Percentiles rank a stretch among this genome's conserved stretches.
phyloP scores from a whole-genome alignment of 2,888 invertebrate genomes.

The Rhingia rostrata region DNA sequence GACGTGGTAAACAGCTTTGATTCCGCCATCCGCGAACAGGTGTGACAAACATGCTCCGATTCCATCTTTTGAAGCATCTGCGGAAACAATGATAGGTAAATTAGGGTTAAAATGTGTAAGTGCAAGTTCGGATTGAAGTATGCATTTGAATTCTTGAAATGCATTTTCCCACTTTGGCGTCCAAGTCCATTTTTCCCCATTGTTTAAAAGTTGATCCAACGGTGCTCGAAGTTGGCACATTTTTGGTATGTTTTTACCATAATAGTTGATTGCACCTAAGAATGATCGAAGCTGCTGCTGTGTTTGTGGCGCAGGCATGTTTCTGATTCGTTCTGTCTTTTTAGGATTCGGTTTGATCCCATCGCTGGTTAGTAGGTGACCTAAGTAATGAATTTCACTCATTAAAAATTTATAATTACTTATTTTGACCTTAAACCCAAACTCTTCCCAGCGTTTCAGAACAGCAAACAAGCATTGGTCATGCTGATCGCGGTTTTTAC shows the following conservation, averaged over 20 bases:
- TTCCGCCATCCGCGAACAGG: slow-evolving; percentile 29
- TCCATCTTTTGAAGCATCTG: too few relatives aligned
- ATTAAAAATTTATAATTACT: slow-evolving; percentile 19
- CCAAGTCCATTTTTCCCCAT: background rate
- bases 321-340: slow-evolving; percentile 11
- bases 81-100: too few relatives aligned
- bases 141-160: too few relatives aligned
- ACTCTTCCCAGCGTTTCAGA: slow-evolving; percentile 6
- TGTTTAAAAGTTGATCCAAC: background rate
- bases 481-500: too few relatives aligned
- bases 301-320: slow-evolving; percentile 15
- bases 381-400: slow-evolving; percentile 12
- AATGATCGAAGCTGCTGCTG: slow-evolving; percentile 30
- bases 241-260: slow-evolving; percentile 30
- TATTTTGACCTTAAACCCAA: slow-evolving; percentile 15
- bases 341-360: slow-evolving; percentile 11
- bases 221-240: slow-evolving; percentile 37
- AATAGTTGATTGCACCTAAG: slow-evolving; percentile 40
- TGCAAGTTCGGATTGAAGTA: too few relatives aligned
- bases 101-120: too few relatives aligned
- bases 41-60: background rate
- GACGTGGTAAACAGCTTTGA: slow-evolving; percentile 19
- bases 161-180: background rate
- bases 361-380: background rate
- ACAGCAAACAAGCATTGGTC: too few relatives aligned